Evolutionary conservation across 2,888 invertebrate species (phyloP).

Genomic region (Operophtera brumata): DNA sequence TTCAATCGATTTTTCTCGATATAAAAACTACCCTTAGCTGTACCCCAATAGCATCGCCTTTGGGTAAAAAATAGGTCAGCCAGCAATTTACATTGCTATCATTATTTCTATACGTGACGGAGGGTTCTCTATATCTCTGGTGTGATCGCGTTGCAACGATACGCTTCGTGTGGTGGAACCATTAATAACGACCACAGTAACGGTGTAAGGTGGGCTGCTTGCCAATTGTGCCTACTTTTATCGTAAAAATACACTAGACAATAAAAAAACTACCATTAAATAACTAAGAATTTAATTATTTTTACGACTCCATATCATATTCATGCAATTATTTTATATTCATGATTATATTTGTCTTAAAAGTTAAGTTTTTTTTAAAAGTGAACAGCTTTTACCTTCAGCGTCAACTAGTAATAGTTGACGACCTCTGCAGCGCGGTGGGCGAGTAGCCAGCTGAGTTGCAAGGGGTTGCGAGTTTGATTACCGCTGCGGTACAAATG

Average conservation of each 20-base stretch:
- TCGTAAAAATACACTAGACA: conserved; percentile 15
- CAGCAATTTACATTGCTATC: background rate
- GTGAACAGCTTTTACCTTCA: no score
- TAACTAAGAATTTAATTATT: conserved; percentile 10
- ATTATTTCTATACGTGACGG: conserved; percentile 4
- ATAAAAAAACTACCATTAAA: conserved; percentile 12
- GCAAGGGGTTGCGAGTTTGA: no score
- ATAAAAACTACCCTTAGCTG: no score
- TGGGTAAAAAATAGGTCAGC: background rate
- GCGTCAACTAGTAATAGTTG: no score
- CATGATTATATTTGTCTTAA: background rate
- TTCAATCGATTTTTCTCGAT: no score
- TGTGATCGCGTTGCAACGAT: conserved; percentile 4
- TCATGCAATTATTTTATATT: background rate
- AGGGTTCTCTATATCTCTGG: background rate
- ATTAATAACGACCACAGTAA: conserved; percentile 5
- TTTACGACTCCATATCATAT: conserved; percentile 11
- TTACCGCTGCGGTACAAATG: no score
- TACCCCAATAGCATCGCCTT: no score
- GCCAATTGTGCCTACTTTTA: conserved; percentile 16
- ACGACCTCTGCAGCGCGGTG: no score
- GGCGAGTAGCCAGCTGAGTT: no score
- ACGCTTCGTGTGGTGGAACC: conserved; percentile 9
- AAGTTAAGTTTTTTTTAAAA: no score
- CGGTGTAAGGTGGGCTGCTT: conserved; percentile 9